Evolutionary conservation across 2,888 invertebrate genomes (phyloP).

Genomic region (Philhelius pedissequus): DNA sequence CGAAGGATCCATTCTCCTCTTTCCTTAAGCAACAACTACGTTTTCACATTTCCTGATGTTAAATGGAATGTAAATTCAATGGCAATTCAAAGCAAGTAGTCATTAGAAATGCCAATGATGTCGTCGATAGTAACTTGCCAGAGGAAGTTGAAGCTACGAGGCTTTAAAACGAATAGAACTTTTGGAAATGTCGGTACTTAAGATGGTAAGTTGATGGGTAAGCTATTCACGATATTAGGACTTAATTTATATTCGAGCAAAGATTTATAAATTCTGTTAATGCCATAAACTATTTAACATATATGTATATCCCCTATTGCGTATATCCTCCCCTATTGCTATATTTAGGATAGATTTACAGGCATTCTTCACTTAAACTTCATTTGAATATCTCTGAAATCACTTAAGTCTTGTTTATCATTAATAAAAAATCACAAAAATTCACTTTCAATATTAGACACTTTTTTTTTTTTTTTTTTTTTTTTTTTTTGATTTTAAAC

Average conservation of each 20-base stretch:
- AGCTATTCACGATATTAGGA: not conserved
- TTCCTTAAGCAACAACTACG: not conserved
- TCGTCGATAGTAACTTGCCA: not conserved
- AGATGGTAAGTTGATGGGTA: slow-evolving; percentile 4
- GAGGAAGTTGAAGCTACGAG: not conserved
- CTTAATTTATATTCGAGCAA: not conserved
- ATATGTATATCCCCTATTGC: no score
- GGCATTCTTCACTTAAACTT: not conserved
- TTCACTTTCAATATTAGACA: not conserved
- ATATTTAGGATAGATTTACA: not conserved
- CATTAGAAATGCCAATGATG: not conserved
- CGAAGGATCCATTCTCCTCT: not conserved
- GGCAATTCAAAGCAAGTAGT: slow-evolving; percentile 36
- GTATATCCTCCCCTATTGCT: no score
- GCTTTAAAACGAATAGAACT: not conserved
- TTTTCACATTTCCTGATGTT: slow-evolving; percentile 14
- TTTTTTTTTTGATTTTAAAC: slow-evolving; percentile 18
- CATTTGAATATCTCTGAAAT: not conserved
- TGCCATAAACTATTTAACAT: not conserved
- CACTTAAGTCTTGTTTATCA: not conserved
- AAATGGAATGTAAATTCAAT: slow-evolving; percentile 61
- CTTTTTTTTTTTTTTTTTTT: not conserved
- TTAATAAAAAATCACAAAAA: not conserved
- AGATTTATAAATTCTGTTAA: not conserved
- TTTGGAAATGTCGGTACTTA: not conserved